Base-by-base conservation (phyloP, 2,113 vertebrate genomes). In the Diadophis punctatus region DNA sequence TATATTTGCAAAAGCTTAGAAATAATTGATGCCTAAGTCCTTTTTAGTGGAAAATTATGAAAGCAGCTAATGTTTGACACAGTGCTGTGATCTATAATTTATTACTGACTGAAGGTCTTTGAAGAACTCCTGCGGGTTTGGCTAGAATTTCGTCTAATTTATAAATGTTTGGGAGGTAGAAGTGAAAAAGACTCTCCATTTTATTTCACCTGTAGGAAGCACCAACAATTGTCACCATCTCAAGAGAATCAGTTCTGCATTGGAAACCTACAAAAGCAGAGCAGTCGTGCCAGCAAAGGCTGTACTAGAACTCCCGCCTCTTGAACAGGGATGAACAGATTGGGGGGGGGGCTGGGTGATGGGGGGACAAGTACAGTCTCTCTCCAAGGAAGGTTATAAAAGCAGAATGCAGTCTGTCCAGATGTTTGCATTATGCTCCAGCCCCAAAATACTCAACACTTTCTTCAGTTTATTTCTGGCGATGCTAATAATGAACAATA, bases 61-160 rank as follows among this genome's bases (percentile, higher is more conserved):
- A 92, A 58, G 91, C 91, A 51, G 87, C 87, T 89, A 85, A 92
- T 92, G 91, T 74, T 88, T 80, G 74, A 58, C 68, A 87, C 46
- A 49, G 85, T 87, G 51, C 91, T 74, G 1, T 89, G 87, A 92
- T 92, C 91, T 92, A 89, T 92, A 89, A 92, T 92, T 92, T 74
- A 92, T 92, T 58, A 23, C 90, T 46, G 34, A 74, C 87, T 25
- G 11, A 51, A 74, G 85, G 90, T 56, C 89, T 90, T 84, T 86
- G 58, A 55, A 87, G 86, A 53, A 60, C 23, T 39, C 58, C 49
- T 80, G 51, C 20, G 46, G 34, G 22, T 88, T 88, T 86, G 23
- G 43, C 68, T 34, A 27, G 43, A 53, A 23, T 85, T 86, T 88
- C 46, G 39, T 48, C 92, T 87, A 80, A 87, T 90, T 90, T 90